phyloP scores from a whole-genome alignment of 2,888 invertebrate species.

The Apamea monoglypha region DNA sequence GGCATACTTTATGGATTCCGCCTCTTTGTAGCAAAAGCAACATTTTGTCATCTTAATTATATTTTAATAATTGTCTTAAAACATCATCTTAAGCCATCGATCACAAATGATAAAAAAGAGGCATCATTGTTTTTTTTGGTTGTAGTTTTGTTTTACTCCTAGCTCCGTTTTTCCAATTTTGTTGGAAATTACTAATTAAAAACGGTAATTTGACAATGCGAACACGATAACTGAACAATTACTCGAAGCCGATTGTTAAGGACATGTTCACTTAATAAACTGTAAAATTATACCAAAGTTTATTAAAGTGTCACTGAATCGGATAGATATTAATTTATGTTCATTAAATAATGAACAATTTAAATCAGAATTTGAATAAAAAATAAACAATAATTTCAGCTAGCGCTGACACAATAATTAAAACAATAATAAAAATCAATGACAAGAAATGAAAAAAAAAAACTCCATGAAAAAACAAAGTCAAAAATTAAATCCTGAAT shows the following conservation, averaged over 20 bases:
- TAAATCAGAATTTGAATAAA: not conserved
- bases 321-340: not conserved
- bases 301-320: conserved; percentile 5
- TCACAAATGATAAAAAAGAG: not conserved
- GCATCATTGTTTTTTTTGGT: not conserved
- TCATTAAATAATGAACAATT: not conserved
- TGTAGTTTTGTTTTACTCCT: not conserved
- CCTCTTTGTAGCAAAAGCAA: not conserved
- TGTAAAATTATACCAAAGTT: not conserved
- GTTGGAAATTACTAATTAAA: conserved; percentile 3
- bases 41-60: not conserved
- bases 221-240: conserved; percentile 24
- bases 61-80: not conserved
- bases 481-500: not conserved
- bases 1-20: not conserved
- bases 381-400: not conserved
- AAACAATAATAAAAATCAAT: not conserved
- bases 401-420: no score
- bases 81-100: not conserved
- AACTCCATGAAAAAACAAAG: not conserved
- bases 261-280: conserved; percentile 2
- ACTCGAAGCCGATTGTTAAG: not conserved
- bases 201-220: not conserved
- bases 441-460: not conserved
- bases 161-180: not conserved